Conservation (phyloP, 2,888 invertebrate genomes). For the Sesia apiformis region DNA sequence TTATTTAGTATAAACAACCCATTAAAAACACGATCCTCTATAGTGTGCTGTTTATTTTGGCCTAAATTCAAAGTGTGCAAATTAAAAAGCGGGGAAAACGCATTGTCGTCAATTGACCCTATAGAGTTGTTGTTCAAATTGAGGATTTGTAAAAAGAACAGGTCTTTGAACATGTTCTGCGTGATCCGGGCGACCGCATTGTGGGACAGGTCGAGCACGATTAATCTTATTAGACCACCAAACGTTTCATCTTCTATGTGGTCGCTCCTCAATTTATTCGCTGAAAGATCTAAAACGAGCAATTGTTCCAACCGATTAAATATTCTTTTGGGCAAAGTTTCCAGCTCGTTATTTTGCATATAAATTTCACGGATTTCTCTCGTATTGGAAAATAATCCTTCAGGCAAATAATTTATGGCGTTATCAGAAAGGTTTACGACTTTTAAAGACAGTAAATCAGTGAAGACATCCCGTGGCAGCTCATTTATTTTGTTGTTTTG, state of each 20-base stretch:
- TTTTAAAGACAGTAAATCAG: slow-evolving; percentile 84
- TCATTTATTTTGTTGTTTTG: slow-evolving; percentile 89
- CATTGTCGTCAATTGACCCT: slow-evolving; percentile 87
- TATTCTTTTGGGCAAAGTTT: slow-evolving; percentile 86
- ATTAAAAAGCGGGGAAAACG: slow-evolving; percentile 90
- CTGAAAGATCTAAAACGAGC: slow-evolving; percentile 88
- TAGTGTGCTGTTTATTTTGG: slow-evolving; percentile 86
- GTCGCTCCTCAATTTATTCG: slow-evolving; percentile 89
- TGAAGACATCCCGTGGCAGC: slow-evolving; percentile 84
- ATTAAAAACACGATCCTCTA: slow-evolving; percentile 87
- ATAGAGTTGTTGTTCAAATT: slow-evolving; percentile 90
- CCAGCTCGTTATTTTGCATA: slow-evolving; percentile 89
- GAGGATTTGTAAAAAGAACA: slow-evolving; percentile 90
- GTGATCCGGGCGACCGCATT: slow-evolving; percentile 87
- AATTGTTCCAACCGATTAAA: slow-evolving; percentile 91
- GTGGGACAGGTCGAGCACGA: slow-evolving; percentile 89
- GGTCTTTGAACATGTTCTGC: slow-evolving; percentile 87
- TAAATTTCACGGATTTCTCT: slow-evolving; percentile 89
- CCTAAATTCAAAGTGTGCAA: slow-evolving; percentile 91
- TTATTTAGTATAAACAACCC: slow-evolving; percentile 88
- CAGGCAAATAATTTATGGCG: slow-evolving; percentile 85
- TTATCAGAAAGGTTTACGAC: slow-evolving; percentile 91
- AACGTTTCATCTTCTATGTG: slow-evolving; percentile 91
- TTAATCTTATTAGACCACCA: slow-evolving; percentile 87
- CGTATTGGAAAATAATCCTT: slow-evolving; percentile 86